phyloP scores from a whole-genome alignment of 2,113 vertebrate genomes.

The Motacilla alba region DNA sequence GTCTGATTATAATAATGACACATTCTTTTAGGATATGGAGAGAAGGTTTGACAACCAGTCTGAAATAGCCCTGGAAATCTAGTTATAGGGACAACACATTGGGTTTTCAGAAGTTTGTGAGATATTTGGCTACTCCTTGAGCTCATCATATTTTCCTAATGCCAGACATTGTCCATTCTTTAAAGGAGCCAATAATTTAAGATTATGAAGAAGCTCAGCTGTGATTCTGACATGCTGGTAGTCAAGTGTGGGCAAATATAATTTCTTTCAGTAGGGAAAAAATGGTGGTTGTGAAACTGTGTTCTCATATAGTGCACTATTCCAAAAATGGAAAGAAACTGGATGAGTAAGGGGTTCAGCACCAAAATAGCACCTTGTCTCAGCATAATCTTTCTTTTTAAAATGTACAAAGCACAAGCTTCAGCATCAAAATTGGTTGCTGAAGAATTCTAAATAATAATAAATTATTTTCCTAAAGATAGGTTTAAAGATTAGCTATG shows the following conservation, averaged over 20 bases:
- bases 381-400: not conserved
- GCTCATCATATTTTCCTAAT: conserved; percentile 41
- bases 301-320: not conserved
- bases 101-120: conserved; percentile 69
- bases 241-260: conserved; percentile 21
- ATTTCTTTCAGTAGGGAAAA: not conserved
- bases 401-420: not conserved
- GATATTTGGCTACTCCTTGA: conserved; percentile 59
- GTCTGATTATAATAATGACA: not conserved
- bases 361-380: not conserved
- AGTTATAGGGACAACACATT: conserved; percentile 63
- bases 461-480: not conserved
- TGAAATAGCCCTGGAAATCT: conserved; percentile 65
- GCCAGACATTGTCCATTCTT: conserved; percentile 19
- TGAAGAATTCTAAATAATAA: not conserved
- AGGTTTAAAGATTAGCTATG: not conserved
- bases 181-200: conserved; percentile 22
- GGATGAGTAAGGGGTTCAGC: not conserved
- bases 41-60: conserved; percentile 63
- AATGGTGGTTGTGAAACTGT: not conserved
- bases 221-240: conserved; percentile 39
- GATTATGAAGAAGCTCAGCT: conserved; percentile 41
- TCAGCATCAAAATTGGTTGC: not conserved
- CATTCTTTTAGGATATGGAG: not conserved
- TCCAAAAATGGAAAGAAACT: not conserved